Conservation (phyloP, 2,888 invertebrate genomes). For the Cheilosia variabilis region DNA sequence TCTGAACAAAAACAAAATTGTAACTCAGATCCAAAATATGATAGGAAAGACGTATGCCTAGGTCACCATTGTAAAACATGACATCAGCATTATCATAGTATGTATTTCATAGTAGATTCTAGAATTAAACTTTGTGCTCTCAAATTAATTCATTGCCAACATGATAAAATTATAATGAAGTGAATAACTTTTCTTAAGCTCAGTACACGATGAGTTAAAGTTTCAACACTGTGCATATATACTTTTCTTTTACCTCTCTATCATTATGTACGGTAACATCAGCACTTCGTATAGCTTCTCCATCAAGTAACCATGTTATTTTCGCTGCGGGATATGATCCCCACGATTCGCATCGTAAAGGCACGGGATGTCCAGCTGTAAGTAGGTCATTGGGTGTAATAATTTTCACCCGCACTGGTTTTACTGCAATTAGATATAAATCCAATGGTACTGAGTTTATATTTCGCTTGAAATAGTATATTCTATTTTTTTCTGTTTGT, state of each 20-base stretch:
- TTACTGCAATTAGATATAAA: constrained; percentile 85
- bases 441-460: constrained; percentile 27
- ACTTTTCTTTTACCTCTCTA: constrained; percentile 80
- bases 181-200: constrained; percentile 29
- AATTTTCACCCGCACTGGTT: constrained; percentile 90
- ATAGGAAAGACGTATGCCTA: too few relatives aligned
- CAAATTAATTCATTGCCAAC: background rate
- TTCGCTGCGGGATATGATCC: constrained; percentile 93
- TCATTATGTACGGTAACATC: constrained; percentile 86
- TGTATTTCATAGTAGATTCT: background rate
- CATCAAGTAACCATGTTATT: constrained; percentile 91
- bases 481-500: constrained; percentile 9
- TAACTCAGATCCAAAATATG: too few relatives aligned
- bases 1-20: too few relatives aligned
- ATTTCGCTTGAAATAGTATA: constrained; percentile 12
- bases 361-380: constrained; percentile 89
- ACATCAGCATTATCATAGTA: background rate
- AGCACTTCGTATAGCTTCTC: constrained; percentile 87
- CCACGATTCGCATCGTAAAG: constrained; percentile 91
- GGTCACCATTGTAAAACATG: too few relatives aligned
- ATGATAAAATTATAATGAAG: constrained; percentile 10
- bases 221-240: constrained; percentile 5
- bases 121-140: constrained; percentile 6
- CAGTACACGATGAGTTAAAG: constrained; percentile 23
- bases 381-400: constrained; percentile 89